Percentiles rank a stretch among this genome's conserved stretches.
Conservation (phyloP, 2,797 vertebrate species). For the Myotis findleyi region DNA sequence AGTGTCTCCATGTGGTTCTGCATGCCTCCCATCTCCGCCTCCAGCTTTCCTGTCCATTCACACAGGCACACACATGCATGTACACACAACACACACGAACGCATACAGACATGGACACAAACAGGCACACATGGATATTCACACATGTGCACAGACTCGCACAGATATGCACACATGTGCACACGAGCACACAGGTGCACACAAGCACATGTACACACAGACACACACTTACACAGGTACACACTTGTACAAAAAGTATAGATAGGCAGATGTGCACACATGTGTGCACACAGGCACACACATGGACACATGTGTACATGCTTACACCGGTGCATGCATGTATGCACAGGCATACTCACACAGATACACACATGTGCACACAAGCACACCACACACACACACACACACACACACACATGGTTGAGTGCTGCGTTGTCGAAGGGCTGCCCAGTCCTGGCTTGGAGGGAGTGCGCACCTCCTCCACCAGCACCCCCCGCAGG, state of each 20-base stretch:
- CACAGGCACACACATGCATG: not conserved
- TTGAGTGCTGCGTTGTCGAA: not conserved
- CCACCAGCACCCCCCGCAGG: not conserved
- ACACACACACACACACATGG: rapidly evolving
- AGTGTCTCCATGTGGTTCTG: not conserved
- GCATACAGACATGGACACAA: rapidly evolving
- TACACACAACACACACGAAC: not conserved
- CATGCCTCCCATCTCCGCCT: not conserved
- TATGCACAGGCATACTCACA: not conserved
- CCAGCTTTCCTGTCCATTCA: not conserved
- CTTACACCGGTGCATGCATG: not conserved
- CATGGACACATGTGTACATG: rapidly evolving
- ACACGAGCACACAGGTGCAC: rapidly evolving
- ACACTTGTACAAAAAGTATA: too few relatives aligned
- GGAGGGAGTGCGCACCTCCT: not conserved
- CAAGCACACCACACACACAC: not conserved
- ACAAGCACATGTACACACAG: too few relatives aligned
- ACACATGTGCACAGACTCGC: not conserved
- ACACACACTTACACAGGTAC: not conserved
- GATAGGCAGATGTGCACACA: too few relatives aligned
- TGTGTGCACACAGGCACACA: not conserved
- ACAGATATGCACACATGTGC: not conserved
- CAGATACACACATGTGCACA: not conserved
- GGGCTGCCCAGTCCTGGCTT: not conserved
- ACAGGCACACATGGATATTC: not conserved